Percentiles rank a stretch among this genome's conserved stretches.
These are phyloP conservation scores for Pecten maximus DNA, from an alignment of 2,888 invertebrate species.

Conservation along the genomic window DNA sequence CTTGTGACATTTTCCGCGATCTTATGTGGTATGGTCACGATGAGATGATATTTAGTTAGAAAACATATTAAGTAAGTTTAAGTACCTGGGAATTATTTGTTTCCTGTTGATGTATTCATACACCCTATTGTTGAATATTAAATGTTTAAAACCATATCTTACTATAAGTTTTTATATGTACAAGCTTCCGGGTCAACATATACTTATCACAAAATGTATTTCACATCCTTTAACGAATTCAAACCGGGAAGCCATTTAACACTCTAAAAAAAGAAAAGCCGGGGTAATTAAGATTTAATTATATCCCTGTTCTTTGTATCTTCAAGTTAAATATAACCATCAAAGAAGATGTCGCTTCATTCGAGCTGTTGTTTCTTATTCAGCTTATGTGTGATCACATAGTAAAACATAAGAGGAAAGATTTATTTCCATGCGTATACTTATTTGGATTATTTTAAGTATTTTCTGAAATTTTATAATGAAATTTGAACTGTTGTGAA, in stretches of 20 bases:
- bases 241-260: background rate
- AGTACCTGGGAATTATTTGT: background rate
- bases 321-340: background rate
- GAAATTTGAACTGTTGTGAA: slow-evolving; percentile 6
- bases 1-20: background rate
- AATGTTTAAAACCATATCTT: too few relatives aligned
- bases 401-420: background rate
- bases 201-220: background rate
- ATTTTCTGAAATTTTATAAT: background rate
- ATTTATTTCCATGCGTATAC: background rate
- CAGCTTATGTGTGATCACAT: background rate
- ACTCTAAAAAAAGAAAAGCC: background rate
- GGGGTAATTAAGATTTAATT: background rate
- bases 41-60: background rate
- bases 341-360: background rate
- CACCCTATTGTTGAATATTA: background rate
- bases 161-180: too few relatives aligned
- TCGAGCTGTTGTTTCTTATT: background rate
- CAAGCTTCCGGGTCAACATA: background rate
- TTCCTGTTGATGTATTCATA: background rate
- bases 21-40: background rate
- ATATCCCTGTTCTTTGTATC: background rate
- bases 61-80: background rate
- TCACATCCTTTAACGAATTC: background rate
- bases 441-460: background rate